Evolutionary conservation across 1,140 invertebrate genomes (phyloP).

Genomic region (Lepidurus packardi): DNA sequence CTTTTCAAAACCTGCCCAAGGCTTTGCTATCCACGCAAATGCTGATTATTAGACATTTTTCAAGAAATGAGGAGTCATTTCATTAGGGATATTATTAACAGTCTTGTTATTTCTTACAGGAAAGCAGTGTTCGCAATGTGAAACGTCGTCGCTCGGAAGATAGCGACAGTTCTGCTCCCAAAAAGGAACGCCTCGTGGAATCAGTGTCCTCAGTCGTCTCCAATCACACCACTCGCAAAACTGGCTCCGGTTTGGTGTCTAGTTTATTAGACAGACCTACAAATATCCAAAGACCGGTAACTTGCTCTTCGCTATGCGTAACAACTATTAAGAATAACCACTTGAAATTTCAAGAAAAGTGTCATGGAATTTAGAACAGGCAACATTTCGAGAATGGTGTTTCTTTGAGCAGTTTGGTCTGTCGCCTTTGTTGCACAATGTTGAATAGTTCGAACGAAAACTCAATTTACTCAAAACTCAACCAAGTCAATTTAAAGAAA

Average conservation of each 20-base stretch:
- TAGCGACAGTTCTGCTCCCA: conserved; percentile 26
- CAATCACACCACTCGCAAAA: conserved; percentile 53
- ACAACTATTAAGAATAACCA: background rate
- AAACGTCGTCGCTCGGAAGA: conserved; percentile 30
- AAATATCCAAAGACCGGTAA: conserved; percentile 61
- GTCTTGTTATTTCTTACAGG: background rate
- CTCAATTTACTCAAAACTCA: too few relatives aligned
- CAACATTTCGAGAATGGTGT: conserved; percentile 23
- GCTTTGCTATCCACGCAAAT: background rate
- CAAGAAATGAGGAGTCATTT: too few relatives aligned
- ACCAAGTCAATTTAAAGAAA: conserved; percentile 30
- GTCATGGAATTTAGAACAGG: too few relatives aligned
- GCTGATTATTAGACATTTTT: background rate
- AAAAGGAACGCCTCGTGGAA: conserved; percentile 29
- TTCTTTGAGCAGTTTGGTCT: background rate
- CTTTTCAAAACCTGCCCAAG: background rate
- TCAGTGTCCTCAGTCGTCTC: conserved; percentile 42
- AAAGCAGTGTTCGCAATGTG: conserved; percentile 29
- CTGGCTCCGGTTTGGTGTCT: conserved; percentile 46
- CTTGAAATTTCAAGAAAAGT: conserved; percentile 25
- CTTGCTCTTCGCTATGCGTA: conserved; percentile 39
- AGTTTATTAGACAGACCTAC: conserved; percentile 59
- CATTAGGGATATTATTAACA: too few relatives aligned
- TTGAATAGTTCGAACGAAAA: too few relatives aligned
- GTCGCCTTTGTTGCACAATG: too few relatives aligned